Conservation (phyloP, 1,140 invertebrate genomes). For the Diachasmimorpha longicaudata region DNA sequence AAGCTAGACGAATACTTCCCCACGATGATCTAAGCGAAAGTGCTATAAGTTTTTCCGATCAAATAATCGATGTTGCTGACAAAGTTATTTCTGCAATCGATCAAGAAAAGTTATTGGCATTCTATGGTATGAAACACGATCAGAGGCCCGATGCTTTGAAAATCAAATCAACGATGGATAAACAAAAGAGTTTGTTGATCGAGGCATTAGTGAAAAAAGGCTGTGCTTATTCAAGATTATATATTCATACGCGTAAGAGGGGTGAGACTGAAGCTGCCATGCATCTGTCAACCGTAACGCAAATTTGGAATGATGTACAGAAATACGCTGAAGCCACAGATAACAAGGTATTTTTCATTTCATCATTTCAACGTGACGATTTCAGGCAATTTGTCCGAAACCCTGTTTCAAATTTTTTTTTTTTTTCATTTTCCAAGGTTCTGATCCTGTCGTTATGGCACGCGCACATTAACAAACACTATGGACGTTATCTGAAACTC, state of each 20-base stretch:
- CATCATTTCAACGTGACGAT: constrained; percentile 23
- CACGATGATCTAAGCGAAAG: constrained; percentile 62
- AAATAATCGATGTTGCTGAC: constrained; percentile 68
- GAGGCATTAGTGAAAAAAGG: constrained; percentile 81
- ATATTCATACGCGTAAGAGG: constrained; percentile 55
- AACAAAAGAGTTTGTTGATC: constrained; percentile 76
- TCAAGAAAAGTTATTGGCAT: constrained; percentile 74
- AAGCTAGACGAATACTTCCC: constrained; percentile 61
- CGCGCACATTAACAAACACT: constrained; percentile 76
- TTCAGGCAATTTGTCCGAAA: too few species aligned
- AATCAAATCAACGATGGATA: constrained; percentile 84
- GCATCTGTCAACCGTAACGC: constrained; percentile 65
- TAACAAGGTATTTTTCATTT: constrained; percentile 67
- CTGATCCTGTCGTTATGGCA: constrained; percentile 83
- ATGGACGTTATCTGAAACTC: constrained; percentile 80
- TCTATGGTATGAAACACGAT: constrained; percentile 82
- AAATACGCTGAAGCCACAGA: constrained; percentile 83
- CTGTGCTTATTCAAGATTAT: constrained; percentile 73
- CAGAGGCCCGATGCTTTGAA: constrained; percentile 76
- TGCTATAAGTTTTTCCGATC: constrained; percentile 63
- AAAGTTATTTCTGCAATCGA: constrained; percentile 77
- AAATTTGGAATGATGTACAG: constrained; percentile 73
- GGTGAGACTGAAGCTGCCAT: constrained; percentile 47
- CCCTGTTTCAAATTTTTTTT: too few species aligned
- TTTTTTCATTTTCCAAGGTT: constrained; percentile 60